Conservation (phyloP, 2,113 vertebrate species). For the Mobula hypostoma region DNA sequence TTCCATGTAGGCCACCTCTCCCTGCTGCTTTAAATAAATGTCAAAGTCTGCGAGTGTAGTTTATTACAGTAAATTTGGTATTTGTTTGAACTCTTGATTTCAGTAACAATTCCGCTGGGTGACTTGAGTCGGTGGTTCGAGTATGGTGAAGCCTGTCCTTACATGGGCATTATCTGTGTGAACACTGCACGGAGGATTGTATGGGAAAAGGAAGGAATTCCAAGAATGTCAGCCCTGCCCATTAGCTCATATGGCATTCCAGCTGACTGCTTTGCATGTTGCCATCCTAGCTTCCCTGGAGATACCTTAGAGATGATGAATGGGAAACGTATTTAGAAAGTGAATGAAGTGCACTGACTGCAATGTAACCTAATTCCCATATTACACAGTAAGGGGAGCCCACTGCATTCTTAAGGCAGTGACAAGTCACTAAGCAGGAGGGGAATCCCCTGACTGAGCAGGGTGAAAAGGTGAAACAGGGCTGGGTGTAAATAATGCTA, state of each 20-base stretch:
- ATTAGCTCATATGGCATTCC: slow-evolving; percentile 13
- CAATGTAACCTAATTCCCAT: slow-evolving; percentile 12
- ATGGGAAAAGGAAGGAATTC: slow-evolving; percentile 13
- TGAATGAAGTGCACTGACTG: slow-evolving; percentile 26
- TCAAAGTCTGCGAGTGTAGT: background rate
- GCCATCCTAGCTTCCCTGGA: slow-evolving; percentile 19
- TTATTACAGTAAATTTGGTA: background rate
- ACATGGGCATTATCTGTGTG: background rate
- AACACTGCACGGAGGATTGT: background rate
- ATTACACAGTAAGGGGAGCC: slow-evolving; percentile 11
- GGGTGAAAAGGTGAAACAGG: slow-evolving; percentile 32
- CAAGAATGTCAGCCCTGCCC: slow-evolving; percentile 24
- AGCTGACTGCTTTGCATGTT: slow-evolving; percentile 32
- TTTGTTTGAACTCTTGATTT: background rate
- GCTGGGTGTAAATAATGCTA: slow-evolving; percentile 32
- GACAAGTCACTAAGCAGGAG: slow-evolving; percentile 25
- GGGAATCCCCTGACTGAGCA: slow-evolving; percentile 32
- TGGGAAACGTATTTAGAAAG: slow-evolving; percentile 25
- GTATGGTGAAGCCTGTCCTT: background rate
- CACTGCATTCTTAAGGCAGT: slow-evolving; percentile 15
- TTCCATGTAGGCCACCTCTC: background rate
- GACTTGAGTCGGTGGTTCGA: background rate
- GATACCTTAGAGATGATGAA: slow-evolving; percentile 27
- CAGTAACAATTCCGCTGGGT: too few species aligned
- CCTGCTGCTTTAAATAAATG: background rate